Percentiles rank a stretch among this genome's conserved stretches.
Conservation (phyloP, 92 coral and sea anemone species). For the Actinostola sp. region DNA sequence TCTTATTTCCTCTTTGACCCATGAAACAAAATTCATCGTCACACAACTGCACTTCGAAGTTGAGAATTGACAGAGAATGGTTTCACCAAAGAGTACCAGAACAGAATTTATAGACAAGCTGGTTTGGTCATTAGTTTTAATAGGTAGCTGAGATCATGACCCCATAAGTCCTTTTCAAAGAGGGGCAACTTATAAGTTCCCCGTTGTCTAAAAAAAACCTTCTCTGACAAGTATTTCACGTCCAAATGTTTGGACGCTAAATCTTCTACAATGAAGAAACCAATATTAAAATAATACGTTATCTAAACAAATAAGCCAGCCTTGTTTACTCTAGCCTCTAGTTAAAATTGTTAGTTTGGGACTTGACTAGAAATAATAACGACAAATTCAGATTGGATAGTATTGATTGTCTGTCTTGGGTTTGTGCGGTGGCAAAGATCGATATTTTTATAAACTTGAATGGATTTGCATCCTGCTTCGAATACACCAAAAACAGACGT, state of each 20-base stretch:
- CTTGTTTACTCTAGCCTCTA: neutral
- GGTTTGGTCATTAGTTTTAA: neutral
- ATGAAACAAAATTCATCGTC: neutral
- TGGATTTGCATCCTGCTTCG: too few relatives aligned
- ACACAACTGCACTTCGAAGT: neutral
- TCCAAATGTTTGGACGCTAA: neutral
- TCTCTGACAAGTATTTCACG: neutral
- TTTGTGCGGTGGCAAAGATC: too few relatives aligned
- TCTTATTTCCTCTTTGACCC: neutral
- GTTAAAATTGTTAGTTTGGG: too few relatives aligned
- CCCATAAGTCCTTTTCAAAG: constrained; percentile 2
- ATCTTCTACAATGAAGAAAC: neutral
- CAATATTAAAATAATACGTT: neutral
- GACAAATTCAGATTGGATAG: too few relatives aligned
- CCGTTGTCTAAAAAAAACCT: constrained; percentile 1
- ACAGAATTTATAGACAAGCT: neutral
- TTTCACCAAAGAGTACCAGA: too few relatives aligned
- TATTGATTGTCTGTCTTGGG: too few relatives aligned
- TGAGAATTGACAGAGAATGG: neutral
- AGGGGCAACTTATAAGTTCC: neutral
- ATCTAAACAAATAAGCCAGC: constrained; percentile 8
- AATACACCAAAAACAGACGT: too few relatives aligned
- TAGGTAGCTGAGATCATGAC: constrained; percentile 6
- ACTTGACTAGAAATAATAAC: too few relatives aligned
- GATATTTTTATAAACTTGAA: too few relatives aligned